Evolutionary conservation across 1,140 invertebrate species (phyloP).

Genomic region (Brachionus rubens): DNA sequence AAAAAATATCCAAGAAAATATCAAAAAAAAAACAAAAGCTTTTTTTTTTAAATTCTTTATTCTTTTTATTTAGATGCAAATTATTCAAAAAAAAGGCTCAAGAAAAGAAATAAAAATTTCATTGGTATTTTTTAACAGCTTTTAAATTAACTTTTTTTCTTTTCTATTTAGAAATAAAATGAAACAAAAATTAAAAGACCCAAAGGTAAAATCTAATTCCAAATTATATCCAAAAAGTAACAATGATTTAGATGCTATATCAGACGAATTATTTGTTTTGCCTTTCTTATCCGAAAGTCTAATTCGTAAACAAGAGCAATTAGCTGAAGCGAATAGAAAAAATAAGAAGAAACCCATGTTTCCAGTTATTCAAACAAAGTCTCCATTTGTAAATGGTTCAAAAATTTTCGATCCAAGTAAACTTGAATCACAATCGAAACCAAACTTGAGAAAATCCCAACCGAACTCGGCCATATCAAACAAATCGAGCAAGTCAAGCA

Average conservation of each 20-base stretch:
- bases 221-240: conserved; percentile 8
- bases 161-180: background rate
- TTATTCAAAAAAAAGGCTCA: background rate
- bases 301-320: conserved; percentile 20
- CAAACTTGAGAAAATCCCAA: conserved; percentile 16
- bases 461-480: conserved; percentile 25
- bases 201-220: conserved; percentile 7
- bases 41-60: conserved; percentile 1
- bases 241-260: background rate
- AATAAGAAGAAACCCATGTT: background rate
- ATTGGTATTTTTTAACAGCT: background rate
- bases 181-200: conserved; percentile 41
- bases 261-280: conserved; percentile 36
- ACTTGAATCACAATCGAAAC: too few species aligned
- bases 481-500: conserved; percentile 32
- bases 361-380: background rate
- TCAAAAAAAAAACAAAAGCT: conserved; percentile 14
- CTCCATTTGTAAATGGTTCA: background rate
- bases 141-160: background rate
- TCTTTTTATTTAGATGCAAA: conserved; percentile 26
- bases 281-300: conserved; percentile 37
- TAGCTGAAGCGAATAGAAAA: background rate
- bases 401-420: background rate
- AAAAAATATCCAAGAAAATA: background rate
- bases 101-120: too few species aligned